phyloP scores from a whole-genome alignment of 2,113 vertebrate genomes.

The Tenrec ecaudatus region DNA sequence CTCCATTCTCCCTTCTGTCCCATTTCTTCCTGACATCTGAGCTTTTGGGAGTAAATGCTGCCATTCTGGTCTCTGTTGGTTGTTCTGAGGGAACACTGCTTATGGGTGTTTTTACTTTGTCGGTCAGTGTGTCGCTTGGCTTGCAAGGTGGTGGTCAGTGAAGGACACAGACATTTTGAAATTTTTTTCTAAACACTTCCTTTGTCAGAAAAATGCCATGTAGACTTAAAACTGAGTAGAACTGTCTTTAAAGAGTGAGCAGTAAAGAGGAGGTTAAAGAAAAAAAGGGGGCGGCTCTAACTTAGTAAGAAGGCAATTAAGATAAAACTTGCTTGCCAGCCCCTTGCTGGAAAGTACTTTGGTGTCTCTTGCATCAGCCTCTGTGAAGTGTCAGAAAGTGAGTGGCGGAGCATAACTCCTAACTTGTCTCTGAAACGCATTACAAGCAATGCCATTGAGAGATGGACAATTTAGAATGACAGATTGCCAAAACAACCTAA shows the following conservation, averaged over 20 bases:
- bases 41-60: too few relatives aligned
- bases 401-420: background rate
- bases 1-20: too few relatives aligned
- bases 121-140: too few relatives aligned
- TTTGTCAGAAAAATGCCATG: background rate
- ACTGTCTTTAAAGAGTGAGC: background rate
- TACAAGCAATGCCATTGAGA: background rate
- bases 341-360: background rate
- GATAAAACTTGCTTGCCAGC: background rate
- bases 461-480: background rate
- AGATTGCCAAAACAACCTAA: background rate
- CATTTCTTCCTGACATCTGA: too few relatives aligned
- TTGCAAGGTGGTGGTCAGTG: background rate
- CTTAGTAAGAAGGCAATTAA: background rate
- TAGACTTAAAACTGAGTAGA: background rate
- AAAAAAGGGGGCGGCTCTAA: background rate
- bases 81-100: too few relatives aligned
- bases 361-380: background rate
- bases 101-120: too few relatives aligned
- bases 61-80: too few relatives aligned
- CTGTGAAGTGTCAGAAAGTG: background rate
- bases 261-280: background rate
- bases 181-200: background rate
- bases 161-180: background rate
- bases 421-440: background rate